Evolutionary conservation across 1,140 invertebrate species (phyloP).

Genomic region (Rhyacophila brunnea): DNA sequence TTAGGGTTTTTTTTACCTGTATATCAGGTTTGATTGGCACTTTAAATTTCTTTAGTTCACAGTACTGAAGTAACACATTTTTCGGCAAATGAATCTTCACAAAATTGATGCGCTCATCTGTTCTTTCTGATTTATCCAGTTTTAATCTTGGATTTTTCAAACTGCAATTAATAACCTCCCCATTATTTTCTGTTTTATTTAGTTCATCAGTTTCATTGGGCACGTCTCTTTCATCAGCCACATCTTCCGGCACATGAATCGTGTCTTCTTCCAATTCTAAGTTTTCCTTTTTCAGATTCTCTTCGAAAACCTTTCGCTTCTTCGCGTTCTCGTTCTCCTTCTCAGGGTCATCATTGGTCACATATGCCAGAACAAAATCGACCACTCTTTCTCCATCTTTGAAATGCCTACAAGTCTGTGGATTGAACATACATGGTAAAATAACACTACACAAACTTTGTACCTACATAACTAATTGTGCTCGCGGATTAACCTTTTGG

Average conservation of each 20-base stretch:
- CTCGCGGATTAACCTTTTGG: too few relatives aligned
- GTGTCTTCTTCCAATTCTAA: constrained; percentile 62
- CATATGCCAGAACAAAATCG: constrained; percentile 69
- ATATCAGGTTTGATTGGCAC: constrained; percentile 87
- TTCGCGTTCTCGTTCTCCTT: too few relatives aligned
- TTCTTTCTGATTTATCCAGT: too few relatives aligned
- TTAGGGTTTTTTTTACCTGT: too few relatives aligned
- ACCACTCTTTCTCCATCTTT: constrained; percentile 51
- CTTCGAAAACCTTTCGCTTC: constrained; percentile 59
- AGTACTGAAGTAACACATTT: constrained; percentile 77
- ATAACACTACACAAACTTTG: too few relatives aligned
- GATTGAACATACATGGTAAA: background rate
- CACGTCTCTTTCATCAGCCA: too few relatives aligned
- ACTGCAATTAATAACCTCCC: too few relatives aligned
- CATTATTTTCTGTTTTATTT: too few relatives aligned
- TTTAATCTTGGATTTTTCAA: too few relatives aligned
- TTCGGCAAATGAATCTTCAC: constrained; percentile 77
- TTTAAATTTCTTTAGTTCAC: constrained; percentile 84
- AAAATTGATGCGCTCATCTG: constrained; percentile 59
- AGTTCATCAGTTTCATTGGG: too few relatives aligned
- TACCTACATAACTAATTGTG: too few relatives aligned
- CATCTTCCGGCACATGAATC: too few relatives aligned
- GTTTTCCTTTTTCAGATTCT: constrained; percentile 60
- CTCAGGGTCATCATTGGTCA: constrained; percentile 44
- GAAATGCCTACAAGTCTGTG: constrained; percentile 44